Conservation (phyloP, 2,113 vertebrate species). For the Pachycephala philippinensis region DNA sequence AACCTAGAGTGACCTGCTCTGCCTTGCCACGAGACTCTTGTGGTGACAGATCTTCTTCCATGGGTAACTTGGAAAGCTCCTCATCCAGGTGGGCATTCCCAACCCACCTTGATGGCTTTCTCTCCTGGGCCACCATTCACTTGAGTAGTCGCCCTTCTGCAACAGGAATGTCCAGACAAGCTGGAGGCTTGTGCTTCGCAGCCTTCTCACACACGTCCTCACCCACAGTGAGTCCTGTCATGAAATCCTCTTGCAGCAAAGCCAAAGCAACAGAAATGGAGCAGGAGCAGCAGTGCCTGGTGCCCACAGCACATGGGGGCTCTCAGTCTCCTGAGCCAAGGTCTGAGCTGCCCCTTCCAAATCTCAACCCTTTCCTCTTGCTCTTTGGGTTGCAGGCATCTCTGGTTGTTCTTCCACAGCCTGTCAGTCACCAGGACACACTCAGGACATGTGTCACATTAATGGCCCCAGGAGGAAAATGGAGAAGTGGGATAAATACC, state of each 20-base stretch:
- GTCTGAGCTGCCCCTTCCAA: background rate
- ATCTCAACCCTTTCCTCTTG: background rate
- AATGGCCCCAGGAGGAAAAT: background rate
- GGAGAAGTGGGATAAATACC: background rate
- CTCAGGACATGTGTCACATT: background rate
- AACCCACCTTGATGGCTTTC: background rate
- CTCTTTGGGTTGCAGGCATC: background rate
- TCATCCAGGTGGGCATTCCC: background rate
- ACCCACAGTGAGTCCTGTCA: accelerated
- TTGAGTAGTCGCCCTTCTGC: background rate
- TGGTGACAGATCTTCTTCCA: background rate
- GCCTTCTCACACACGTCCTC: accelerated
- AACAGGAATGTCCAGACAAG: background rate
- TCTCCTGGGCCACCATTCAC: background rate
- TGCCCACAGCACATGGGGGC: background rate
- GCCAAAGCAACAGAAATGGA: background rate
- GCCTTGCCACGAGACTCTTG: background rate
- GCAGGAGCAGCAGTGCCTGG: background rate
- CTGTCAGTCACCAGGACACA: background rate
- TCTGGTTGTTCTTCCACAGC: background rate
- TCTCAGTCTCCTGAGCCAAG: background rate
- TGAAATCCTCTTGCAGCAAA: background rate
- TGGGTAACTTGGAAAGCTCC: background rate
- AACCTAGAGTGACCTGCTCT: background rate
- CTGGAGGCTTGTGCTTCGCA: background rate